phyloP scores from a whole-genome alignment of 2,888 invertebrate species.

The Diarsia brunnea region DNA sequence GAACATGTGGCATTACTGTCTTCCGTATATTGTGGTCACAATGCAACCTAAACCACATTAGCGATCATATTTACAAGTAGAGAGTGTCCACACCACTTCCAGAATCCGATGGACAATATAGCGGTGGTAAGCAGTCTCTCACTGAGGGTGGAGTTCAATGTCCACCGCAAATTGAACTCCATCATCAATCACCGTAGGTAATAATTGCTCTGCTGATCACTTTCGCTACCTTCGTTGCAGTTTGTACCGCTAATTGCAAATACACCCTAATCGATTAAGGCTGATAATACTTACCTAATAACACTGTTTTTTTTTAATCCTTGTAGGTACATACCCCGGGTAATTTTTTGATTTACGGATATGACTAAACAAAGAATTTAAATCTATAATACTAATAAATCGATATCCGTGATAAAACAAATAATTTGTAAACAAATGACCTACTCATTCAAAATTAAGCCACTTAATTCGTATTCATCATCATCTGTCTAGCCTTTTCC shows the following conservation, averaged over 20 bases:
- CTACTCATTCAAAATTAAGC: not conserved
- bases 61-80: not conserved
- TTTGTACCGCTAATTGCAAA: not conserved
- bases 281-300: not conserved
- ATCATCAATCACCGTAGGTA: not conserved
- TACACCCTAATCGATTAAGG: not conserved
- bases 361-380: not conserved
- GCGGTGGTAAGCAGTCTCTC: not conserved
- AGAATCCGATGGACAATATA: not conserved
- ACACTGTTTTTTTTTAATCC: not conserved
- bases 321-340: not conserved
- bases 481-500: too few species aligned
- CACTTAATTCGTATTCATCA: too few species aligned
- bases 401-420: constrained; percentile 3
- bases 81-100: not conserved
- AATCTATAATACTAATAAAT: not conserved
- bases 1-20: not conserved
- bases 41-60: not conserved
- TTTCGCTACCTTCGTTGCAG: not conserved
- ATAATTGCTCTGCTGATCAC: not conserved
- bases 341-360: not conserved
- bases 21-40: not conserved
- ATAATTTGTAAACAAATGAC: not conserved
- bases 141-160: not conserved
- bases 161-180: not conserved